These are phyloP conservation scores for Piprites chloris DNA, from an alignment of 2,113 vertebrate genomes.

Conservation along the genomic window DNA sequence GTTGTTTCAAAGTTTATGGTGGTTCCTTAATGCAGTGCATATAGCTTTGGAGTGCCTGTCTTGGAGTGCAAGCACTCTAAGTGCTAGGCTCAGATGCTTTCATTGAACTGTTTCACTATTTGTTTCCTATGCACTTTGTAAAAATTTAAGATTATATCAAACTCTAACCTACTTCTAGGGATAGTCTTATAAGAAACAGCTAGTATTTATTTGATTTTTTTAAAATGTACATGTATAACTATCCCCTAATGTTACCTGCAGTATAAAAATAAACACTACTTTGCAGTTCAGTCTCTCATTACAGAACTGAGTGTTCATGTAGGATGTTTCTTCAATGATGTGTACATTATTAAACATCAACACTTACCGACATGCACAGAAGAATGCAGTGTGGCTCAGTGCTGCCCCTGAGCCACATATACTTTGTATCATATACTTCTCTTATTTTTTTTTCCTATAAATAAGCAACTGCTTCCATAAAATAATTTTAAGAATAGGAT, in stretches of 20 bases:
- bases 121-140: background rate
- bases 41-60: background rate
- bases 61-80: background rate
- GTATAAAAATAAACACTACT: background rate
- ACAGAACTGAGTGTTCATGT: background rate
- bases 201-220: background rate
- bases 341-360: background rate
- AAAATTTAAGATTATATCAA: background rate
- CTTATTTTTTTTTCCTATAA: background rate
- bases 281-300: background rate
- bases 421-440: background rate
- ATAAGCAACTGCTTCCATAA: background rate
- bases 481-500: background rate
- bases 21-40: background rate
- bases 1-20: background rate
- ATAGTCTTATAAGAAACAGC: background rate
- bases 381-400: background rate
- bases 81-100: background rate
- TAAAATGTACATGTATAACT: background rate
- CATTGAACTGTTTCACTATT: background rate
- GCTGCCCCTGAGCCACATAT: background rate
- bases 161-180: background rate
- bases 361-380: background rate
- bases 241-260: background rate
- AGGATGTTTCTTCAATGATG: background rate